A percentile compares a stretch with the other conserved stretches of the same genome.
Evolutionary conservation across 2,888 invertebrate species (phyloP).

Genomic region (Ophion ventricosus): DNA sequence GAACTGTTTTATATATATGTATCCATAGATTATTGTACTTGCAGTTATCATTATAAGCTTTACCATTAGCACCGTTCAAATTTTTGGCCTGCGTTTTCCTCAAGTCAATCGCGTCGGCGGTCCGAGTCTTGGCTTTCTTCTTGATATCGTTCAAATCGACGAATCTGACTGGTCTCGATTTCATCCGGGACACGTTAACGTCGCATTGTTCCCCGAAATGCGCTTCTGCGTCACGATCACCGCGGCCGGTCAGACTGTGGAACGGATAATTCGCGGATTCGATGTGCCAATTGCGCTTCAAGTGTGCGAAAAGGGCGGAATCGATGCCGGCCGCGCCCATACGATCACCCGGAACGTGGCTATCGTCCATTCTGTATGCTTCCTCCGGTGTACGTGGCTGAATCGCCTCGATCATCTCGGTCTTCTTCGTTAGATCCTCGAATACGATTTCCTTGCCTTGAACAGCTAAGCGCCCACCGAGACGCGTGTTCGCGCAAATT

Average conservation of each 20-base stretch:
- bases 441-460: constrained; percentile 84
- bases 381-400: constrained; percentile 83
- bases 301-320: constrained; percentile 88
- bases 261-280: constrained; percentile 66
- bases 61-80: constrained; percentile 8
- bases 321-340: constrained; percentile 90
- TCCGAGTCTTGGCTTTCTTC: constrained; percentile 71
- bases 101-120: constrained; percentile 67
- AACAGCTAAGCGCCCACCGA: constrained; percentile 84
- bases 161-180: constrained; percentile 73
- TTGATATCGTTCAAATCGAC: constrained; percentile 74
- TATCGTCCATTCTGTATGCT: constrained; percentile 84
- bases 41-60: not conserved
- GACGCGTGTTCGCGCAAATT: constrained; percentile 87
- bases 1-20: too few relatives aligned
- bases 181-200: constrained; percentile 68
- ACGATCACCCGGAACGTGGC: constrained; percentile 89
- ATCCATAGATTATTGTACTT: not conserved
- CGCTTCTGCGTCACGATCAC: constrained; percentile 22
- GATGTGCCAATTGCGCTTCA: constrained; percentile 88
- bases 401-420: constrained; percentile 83
- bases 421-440: constrained; percentile 84
- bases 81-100: constrained; percentile 52
- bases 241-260: constrained; percentile 29
- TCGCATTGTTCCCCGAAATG: constrained; percentile 61